Evolutionary conservation across 2,888 invertebrate genomes (phyloP).

Genomic region (Linnaemya tessellans): DNA sequence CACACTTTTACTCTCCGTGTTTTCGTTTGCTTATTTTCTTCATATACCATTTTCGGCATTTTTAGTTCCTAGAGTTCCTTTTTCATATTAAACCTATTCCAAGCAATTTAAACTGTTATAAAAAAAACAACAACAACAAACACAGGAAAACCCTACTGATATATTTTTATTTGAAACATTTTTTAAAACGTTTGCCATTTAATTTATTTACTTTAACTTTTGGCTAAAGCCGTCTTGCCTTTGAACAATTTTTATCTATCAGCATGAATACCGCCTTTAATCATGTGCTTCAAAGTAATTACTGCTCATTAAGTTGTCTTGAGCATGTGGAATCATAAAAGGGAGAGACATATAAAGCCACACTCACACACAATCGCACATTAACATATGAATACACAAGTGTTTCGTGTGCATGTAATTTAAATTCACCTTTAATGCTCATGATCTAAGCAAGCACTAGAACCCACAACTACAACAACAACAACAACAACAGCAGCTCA

Average conservation of each 20-base stretch:
- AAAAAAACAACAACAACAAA: neutral
- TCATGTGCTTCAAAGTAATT: slow-evolving; percentile 74
- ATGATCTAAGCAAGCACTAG: slow-evolving; percentile 48
- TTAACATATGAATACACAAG: neutral
- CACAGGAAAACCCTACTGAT: no score
- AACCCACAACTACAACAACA: neutral
- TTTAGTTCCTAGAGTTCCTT: no score
- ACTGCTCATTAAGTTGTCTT: slow-evolving; percentile 75
- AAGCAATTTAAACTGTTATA: slow-evolving; percentile 34
- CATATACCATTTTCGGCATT: no score
- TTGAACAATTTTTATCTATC: slow-evolving; percentile 54
- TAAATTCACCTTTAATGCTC: slow-evolving; percentile 57
- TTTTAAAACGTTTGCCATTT: slow-evolving; percentile 25
- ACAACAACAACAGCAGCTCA: no score
- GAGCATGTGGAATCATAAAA: slow-evolving; percentile 61
- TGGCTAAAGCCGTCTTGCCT: neutral
- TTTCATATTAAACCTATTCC: slow-evolving; percentile 10
- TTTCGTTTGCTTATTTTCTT: neutral
- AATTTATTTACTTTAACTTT: slow-evolving; percentile 36
- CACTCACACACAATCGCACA: neutral
- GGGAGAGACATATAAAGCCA: neutral
- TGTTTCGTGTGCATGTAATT: slow-evolving; percentile 3
- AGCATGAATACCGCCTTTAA: slow-evolving; percentile 59
- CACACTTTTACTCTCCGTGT: no score
- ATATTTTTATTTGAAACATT: neutral